phyloP scores from a whole-genome alignment of 2,888 invertebrate species.

The Drosophila colorata region DNA sequence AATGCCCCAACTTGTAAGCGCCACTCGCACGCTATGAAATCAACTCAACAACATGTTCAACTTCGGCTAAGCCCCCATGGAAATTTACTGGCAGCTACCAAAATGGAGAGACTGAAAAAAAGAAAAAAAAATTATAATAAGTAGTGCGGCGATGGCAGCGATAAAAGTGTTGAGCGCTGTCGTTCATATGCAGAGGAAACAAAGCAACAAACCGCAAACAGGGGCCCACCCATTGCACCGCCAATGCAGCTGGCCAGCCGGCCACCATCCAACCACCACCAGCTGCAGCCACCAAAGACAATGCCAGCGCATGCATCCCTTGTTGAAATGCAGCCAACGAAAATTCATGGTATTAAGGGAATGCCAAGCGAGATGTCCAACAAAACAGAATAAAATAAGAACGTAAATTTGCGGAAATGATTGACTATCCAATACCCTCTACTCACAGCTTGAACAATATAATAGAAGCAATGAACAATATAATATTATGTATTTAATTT shows the following conservation, averaged over 20 bases:
- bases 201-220: constrained; percentile 73
- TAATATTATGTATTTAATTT: too few species aligned
- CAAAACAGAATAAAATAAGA: constrained; percentile 44
- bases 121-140: constrained; percentile 69
- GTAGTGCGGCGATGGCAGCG: constrained; percentile 65
- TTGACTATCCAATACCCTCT: constrained; percentile 33
- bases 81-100: constrained; percentile 60
- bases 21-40: constrained; percentile 62
- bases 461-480: too few species aligned
- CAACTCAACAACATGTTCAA: constrained; percentile 63
- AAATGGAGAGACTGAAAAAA: constrained; percentile 15
- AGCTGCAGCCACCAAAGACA: constrained; percentile 51
- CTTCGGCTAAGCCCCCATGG: constrained; percentile 68
- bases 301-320: constrained; percentile 53
- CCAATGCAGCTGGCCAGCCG: constrained; percentile 8
- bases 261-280: constrained; percentile 25
- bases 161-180: constrained; percentile 76
- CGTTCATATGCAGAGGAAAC: constrained; percentile 74
- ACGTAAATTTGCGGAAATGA: neutral
- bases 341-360: constrained; percentile 79
- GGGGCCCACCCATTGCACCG: constrained; percentile 19
- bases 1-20: constrained; percentile 55
- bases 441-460: neutral
- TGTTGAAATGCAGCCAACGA: constrained; percentile 73
- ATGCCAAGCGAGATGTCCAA: constrained; percentile 73